Evolutionary conservation across 1,140 invertebrate genomes (phyloP).

Genomic region (Lepeophtheirus salmonis): DNA sequence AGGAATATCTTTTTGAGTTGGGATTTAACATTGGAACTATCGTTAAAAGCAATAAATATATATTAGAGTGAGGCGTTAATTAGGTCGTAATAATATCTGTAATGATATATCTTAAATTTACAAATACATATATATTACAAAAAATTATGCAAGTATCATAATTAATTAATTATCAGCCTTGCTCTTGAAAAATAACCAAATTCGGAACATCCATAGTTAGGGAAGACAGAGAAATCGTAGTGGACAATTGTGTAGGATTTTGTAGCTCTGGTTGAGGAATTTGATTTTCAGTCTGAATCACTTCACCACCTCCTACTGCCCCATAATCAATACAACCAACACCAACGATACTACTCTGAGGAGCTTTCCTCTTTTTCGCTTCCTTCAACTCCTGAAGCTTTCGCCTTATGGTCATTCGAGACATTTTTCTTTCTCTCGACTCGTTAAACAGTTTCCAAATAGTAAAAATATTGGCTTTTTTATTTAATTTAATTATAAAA

Average conservation of each 20-base stretch:
- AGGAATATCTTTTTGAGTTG: too few species aligned
- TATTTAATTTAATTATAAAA: background rate
- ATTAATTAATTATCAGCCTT: background rate
- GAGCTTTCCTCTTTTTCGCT: background rate
- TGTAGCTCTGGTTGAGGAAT: background rate
- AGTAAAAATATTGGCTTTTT: background rate
- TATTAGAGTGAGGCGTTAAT: too few species aligned
- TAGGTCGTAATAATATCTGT: too few species aligned
- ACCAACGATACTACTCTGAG: too few species aligned
- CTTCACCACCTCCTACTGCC: background rate
- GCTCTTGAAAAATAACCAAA: background rate
- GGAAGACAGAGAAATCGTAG: background rate
- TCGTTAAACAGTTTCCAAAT: background rate
- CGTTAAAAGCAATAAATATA: too few species aligned
- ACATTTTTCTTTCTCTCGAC: background rate
- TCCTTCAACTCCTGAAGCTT: background rate
- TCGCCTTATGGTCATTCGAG: background rate
- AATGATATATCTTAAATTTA: too few species aligned
- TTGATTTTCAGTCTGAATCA: background rate
- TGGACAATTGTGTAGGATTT: background rate
- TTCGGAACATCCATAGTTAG: background rate
- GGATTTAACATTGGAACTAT: too few species aligned
- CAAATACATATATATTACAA: too few species aligned
- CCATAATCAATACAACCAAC: background rate
- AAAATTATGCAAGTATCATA: too few species aligned